phyloP scores from a whole-genome alignment of 2,113 vertebrate genomes.

The Brachyhypopomus gauderio region DNA sequence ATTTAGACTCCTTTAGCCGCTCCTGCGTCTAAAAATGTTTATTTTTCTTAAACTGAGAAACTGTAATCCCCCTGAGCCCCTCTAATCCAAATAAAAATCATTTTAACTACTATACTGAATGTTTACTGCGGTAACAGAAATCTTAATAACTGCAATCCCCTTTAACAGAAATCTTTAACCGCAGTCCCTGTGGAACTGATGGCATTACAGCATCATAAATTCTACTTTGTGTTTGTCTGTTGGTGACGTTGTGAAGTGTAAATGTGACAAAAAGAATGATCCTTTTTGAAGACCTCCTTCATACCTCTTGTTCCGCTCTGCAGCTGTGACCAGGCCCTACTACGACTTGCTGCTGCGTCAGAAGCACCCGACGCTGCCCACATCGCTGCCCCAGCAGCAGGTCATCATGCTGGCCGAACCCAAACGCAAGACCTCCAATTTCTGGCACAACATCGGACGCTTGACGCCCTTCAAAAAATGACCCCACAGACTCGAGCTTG shows the following conservation, averaged over 20 bases:
- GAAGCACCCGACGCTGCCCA: constrained; percentile 86
- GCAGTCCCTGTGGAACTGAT: not conserved
- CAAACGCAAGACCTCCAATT: constrained; percentile 92
- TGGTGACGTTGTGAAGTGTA: not conserved
- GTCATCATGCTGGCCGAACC: constrained; percentile 92
- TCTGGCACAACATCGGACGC: constrained; percentile 96
- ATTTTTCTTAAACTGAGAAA: no score
- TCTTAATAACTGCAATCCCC: not conserved
- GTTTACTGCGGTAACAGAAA: not conserved
- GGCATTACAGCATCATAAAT: not conserved
- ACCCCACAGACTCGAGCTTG: constrained; percentile 53
- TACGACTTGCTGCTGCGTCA: constrained; percentile 89
- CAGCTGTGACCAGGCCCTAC: constrained; percentile 85
- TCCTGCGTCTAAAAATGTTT: not conserved
- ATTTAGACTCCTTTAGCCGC: not conserved
- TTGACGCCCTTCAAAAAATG: constrained; percentile 93
- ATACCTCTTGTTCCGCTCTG: not conserved
- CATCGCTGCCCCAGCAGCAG: constrained; percentile 85
- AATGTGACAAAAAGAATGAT: no score
- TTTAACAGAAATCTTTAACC: not conserved
- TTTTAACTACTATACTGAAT: not conserved
- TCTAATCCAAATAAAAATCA: not conserved
- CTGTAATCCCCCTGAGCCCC: no score
- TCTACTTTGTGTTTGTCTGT: not conserved
- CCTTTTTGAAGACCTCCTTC: not conserved